Percentiles rank a stretch among this genome's conserved stretches.
phyloP scores from a whole-genome alignment of 2,797 vertebrate genomes.

The Columba guinea region DNA sequence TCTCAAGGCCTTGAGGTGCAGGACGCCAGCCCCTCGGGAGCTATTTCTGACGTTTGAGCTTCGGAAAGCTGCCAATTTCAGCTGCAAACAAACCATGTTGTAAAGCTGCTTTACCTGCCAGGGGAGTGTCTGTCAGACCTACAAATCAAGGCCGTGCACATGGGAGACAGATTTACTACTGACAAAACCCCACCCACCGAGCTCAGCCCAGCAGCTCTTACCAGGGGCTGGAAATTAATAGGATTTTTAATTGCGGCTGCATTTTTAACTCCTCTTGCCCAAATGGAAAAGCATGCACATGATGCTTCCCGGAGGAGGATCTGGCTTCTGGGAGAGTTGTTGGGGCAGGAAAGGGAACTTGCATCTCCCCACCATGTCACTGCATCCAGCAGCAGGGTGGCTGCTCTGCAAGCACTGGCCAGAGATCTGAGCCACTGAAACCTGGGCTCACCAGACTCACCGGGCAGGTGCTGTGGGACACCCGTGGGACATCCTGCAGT shows the following conservation, averaged over 20 bases:
- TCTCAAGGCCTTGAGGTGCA: rapidly evolving
- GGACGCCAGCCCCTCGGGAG: background rate
- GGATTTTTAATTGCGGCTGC: background rate
- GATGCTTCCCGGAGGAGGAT: background rate
- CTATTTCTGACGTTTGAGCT: background rate
- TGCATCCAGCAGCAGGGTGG: rapidly evolving
- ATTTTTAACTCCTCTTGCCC: background rate
- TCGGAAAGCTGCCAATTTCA: background rate
- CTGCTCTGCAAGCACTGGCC: background rate
- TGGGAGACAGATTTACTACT: background rate
- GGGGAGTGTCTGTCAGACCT: background rate
- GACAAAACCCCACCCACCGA: background rate
- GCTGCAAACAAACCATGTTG: background rate
- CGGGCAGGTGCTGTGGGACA: rapidly evolving
- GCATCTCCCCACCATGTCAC: rapidly evolving
- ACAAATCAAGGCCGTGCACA: background rate
- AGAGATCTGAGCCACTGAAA: background rate
- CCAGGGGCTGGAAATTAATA: background rate
- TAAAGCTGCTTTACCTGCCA: constrained; percentile 2
- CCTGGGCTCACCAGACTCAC: rapidly evolving
- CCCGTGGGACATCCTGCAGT: background rate
- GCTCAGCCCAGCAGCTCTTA: background rate
- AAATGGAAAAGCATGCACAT: rapidly evolving
- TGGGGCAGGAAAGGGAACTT: background rate
- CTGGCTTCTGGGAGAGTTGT: background rate